A percentile compares a stretch with the other conserved stretches of the same genome.
Evolutionary conservation across 2,888 invertebrate genomes (phyloP).

Genomic region (Lithosia quadra): DNA sequence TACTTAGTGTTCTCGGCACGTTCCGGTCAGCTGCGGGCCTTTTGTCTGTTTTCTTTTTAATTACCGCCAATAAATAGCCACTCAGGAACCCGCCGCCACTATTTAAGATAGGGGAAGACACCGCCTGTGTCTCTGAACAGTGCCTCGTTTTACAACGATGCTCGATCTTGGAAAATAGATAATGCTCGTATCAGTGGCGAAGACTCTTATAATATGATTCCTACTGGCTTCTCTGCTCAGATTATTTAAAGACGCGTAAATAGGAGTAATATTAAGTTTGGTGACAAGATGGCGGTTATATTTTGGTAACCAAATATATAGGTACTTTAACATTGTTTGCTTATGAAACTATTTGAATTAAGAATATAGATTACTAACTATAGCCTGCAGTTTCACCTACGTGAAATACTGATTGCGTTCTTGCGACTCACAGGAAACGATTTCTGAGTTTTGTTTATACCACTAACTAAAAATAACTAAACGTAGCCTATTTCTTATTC

Average conservation of each 20-base stretch:
- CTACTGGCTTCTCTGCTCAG: not conserved
- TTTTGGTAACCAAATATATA: not conserved
- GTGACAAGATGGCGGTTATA: not conserved
- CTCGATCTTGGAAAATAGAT: conserved; percentile 30
- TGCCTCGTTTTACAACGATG: conserved; percentile 27
- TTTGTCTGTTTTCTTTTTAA: conserved; percentile 85
- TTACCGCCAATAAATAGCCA: conserved; percentile 81
- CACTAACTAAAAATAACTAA: too few species aligned
- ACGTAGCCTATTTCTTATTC: too few species aligned
- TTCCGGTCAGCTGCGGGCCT: conserved; percentile 79
- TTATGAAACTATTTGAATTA: too few species aligned
- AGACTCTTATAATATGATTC: not conserved
- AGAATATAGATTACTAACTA: too few species aligned
- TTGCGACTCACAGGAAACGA: too few species aligned
- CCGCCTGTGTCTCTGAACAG: conserved; percentile 39
- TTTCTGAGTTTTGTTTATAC: rapidly evolving
- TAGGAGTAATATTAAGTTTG: not conserved
- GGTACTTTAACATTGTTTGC: not conserved
- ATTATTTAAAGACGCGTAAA: not conserved
- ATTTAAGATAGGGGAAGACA: conserved; percentile 64
- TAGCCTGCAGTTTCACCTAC: not conserved
- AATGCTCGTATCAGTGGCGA: conserved; percentile 12
- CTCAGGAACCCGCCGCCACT: conserved; percentile 54
- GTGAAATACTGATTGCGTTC: not conserved
- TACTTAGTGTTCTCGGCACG: conserved; percentile 75